Conservation (phyloP, 2,113 vertebrate genomes). For the Urocynchramus pylzowi region DNA sequence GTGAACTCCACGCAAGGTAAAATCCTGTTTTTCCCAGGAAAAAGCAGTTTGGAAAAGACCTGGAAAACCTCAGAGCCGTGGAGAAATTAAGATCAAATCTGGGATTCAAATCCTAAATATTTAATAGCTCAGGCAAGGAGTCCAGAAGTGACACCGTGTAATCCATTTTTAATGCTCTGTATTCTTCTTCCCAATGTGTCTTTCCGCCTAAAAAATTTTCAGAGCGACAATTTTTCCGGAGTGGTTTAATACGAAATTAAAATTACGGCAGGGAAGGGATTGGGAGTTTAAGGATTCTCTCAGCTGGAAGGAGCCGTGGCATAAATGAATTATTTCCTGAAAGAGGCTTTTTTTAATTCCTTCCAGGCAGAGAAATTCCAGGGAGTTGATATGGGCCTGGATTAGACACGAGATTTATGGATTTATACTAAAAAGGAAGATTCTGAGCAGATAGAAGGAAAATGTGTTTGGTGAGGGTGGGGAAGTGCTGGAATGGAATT, state of each 20-base stretch:
- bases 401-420: neutral
- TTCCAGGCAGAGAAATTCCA: neutral
- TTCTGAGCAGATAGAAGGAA: neutral
- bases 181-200: neutral
- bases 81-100: neutral
- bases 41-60: neutral
- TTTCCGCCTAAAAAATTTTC: neutral
- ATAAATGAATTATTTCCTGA: neutral
- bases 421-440: neutral
- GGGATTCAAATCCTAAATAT: neutral
- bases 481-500: neutral
- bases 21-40: neutral
- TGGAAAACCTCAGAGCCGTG: neutral
- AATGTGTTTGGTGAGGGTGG: neutral
- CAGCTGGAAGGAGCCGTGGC: neutral
- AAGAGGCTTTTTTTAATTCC: neutral
- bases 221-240: neutral
- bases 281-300: neutral
- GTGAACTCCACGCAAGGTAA: rapidly evolving
- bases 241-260: neutral
- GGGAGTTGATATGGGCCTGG: rapidly evolving
- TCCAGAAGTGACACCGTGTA: neutral
- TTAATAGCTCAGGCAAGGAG: neutral
- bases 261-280: neutral
- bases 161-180: neutral